Percentiles rank a stretch among this genome's conserved stretches.
phyloP scores from a whole-genome alignment of 2,888 invertebrate genomes.

The Automeris io region DNA sequence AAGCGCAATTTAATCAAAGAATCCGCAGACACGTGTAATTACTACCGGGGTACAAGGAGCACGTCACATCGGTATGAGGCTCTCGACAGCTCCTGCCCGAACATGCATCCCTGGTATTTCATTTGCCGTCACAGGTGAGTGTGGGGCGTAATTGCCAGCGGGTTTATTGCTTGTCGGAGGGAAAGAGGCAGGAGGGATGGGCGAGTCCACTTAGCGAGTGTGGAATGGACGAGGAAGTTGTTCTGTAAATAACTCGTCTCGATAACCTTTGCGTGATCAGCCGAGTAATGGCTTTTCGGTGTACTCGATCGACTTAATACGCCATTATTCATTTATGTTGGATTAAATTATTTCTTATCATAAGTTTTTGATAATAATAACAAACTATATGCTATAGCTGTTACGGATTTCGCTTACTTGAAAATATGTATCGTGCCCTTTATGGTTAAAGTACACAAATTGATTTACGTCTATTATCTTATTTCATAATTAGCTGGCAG shows the following conservation, averaged over 20 bases:
- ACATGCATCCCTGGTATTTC: conserved; percentile 41
- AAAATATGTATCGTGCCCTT: too few species aligned
- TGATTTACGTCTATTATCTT: too few species aligned
- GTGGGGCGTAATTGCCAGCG: conserved; percentile 40
- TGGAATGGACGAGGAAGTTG: conserved; percentile 1
- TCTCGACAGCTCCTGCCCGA: conserved; percentile 6
- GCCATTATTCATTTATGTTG: background rate
- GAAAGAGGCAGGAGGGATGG: conserved; percentile 23
- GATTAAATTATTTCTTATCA: background rate
- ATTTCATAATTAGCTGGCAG: too few species aligned
- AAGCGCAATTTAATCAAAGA: background rate
- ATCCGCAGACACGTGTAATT: background rate
- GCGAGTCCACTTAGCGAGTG: conserved; percentile 1
- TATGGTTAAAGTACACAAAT: too few species aligned
- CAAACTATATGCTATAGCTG: too few species aligned
- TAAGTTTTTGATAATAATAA: too few species aligned
- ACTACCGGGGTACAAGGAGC: conserved; percentile 25
- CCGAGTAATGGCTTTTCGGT: background rate
- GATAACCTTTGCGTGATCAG: conserved; percentile 1
- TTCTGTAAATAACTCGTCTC: conserved; percentile 1
- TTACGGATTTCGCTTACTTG: too few species aligned
- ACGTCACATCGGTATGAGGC: conserved; percentile 13
- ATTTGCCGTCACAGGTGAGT: conserved; percentile 50
- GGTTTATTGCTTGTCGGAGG: conserved; percentile 41
- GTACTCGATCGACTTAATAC: background rate